Conservation (phyloP, 37 sponge, comb jelly and placozoan species). For the Chondrilla cf. caribensis region DNA sequence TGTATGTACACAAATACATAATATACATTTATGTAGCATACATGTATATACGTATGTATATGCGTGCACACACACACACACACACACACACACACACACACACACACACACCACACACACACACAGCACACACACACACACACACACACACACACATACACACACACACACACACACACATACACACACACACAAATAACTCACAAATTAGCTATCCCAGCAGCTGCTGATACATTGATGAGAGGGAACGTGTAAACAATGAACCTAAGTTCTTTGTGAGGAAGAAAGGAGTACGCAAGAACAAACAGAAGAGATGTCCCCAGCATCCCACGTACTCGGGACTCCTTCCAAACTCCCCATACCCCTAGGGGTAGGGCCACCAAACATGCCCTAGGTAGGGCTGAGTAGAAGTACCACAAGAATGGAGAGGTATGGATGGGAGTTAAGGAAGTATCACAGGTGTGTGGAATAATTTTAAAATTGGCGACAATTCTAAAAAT, state of each 20-base stretch:
- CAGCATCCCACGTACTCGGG: slow-evolving; percentile 32
- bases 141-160: slow-evolving; percentile 8
- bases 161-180: not conserved
- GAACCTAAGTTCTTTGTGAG: slow-evolving; percentile 97
- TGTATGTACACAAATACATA: too few species aligned
- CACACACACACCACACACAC: too few species aligned
- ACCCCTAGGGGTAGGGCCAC: slow-evolving; percentile 67
- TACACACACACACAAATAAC: slow-evolving; percentile 17
- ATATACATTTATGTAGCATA: not conserved
- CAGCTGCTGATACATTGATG: slow-evolving; percentile 77
- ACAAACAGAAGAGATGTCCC: slow-evolving; percentile 76
- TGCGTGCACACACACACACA: not conserved
- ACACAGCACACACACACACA: not conserved
- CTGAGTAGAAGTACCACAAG: slow-evolving; percentile 95
- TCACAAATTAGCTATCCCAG: slow-evolving; percentile 66
- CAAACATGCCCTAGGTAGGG: slow-evolving; percentile 84
- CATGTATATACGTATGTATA: not conserved
- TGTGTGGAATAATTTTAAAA: not conserved
- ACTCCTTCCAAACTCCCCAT: slow-evolving; percentile 53
- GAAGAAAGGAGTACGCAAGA: slow-evolving; percentile 88
- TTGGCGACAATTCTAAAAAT: too few species aligned
- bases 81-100: slow-evolving; percentile 10
- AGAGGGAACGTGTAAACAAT: slow-evolving; percentile 90
- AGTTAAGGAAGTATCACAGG: slow-evolving; percentile 30
- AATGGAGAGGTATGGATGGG: slow-evolving; percentile 67